phyloP scores from a whole-genome alignment of 2,113 vertebrate species.

The Dolichotis patagonum region DNA sequence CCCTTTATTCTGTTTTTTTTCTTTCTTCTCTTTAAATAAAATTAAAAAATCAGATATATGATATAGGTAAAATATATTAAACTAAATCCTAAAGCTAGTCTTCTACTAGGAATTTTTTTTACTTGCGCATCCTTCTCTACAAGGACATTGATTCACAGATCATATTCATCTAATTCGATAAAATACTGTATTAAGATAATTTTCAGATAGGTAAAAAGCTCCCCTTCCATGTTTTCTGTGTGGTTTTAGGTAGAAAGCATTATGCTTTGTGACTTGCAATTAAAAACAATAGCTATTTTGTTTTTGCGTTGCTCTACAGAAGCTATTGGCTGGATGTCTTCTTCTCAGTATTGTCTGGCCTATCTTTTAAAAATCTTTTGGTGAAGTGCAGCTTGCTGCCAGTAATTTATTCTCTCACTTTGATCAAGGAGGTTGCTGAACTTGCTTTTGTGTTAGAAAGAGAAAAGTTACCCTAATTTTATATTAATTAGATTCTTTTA shows the following conservation, averaged over 20 bases:
- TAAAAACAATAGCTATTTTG: slow-evolving; percentile 50
- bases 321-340: slow-evolving; percentile 4
- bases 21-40: too few species aligned
- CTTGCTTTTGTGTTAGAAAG: slow-evolving; percentile 56
- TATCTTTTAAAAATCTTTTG: slow-evolving; percentile 65
- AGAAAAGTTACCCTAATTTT: slow-evolving; percentile 49
- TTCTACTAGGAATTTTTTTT: neutral
- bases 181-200: slow-evolving; percentile 46
- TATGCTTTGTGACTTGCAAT: slow-evolving; percentile 28
- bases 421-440: slow-evolving; percentile 58
- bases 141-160: neutral
- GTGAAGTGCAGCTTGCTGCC: slow-evolving; percentile 48
- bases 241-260: neutral
- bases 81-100: neutral
- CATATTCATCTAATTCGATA: neutral
- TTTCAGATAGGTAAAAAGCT: neutral
- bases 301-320: slow-evolving; percentile 40
- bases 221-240: neutral
- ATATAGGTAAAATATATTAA: neutral
- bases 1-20: too few species aligned
- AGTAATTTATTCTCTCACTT: slow-evolving; percentile 62
- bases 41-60: neutral
- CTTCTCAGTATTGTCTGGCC: neutral
- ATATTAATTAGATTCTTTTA: slow-evolving; percentile 28
- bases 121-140: neutral